phyloP scores from a whole-genome alignment of 2,888 invertebrate genomes.

The Smittia aterrima region DNA sequence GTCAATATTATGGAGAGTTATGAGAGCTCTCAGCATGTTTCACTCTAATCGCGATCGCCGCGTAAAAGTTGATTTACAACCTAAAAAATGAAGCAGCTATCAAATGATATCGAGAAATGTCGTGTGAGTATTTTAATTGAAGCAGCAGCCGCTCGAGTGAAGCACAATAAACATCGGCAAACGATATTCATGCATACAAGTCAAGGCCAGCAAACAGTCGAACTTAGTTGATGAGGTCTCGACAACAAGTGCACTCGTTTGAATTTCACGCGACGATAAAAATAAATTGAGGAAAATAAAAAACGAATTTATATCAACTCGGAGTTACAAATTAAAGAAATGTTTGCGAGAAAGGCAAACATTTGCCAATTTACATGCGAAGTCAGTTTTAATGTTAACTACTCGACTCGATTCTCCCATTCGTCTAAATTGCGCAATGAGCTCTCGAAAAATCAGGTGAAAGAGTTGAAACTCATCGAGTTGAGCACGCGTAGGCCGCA shows the following conservation, averaged over 20 bases:
- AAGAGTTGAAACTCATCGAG: background rate
- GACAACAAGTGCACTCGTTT: slow-evolving; percentile 31
- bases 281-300: slow-evolving; percentile 13
- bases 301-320: slow-evolving; percentile 11
- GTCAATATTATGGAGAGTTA: slow-evolving; percentile 2
- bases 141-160: background rate
- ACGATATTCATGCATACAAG: slow-evolving; percentile 22
- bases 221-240: background rate
- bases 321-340: background rate
- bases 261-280: slow-evolving; percentile 8
- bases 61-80: background rate
- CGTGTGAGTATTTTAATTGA: background rate
- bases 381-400: background rate
- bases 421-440: background rate
- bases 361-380: background rate
- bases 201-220: slow-evolving; percentile 30
- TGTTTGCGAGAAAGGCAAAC: no score
- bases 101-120: background rate
- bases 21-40: background rate
- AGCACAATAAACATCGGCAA: background rate
- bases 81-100: background rate
- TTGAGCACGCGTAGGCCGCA: background rate
- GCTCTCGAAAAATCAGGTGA: background rate
- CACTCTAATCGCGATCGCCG: background rate
- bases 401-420: background rate